Base-by-base conservation (phyloP, 2,888 invertebrate genomes). In the Agriopis leucophaearia region DNA sequence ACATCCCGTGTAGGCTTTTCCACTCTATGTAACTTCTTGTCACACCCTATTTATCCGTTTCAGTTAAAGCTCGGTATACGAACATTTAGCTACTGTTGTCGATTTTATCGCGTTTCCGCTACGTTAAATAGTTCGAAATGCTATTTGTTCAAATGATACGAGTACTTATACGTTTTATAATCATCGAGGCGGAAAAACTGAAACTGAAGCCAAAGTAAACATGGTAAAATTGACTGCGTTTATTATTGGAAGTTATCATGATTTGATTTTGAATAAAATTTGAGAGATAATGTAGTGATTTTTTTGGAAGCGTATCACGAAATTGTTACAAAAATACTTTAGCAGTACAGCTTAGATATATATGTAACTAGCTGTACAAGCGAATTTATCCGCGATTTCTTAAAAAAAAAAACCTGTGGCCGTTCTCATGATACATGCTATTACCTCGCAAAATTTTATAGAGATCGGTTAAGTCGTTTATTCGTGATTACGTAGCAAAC, bases 111-210 rank as follows among this genome's bases (percentile, higher is more conserved):
- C 52, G 52, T 63, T 71, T 71, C 66, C 70, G 54, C 58, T 61
- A 56, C 70, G 52, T 71, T 70, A 65, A 72, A 72, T 70, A 72
- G 59, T 71, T 64, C 50, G 56, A 69, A 71, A 74, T 71, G 72
- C 64, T 65, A 73, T 73, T 72, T 64, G 66, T 66, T 69, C 68
- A 56, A 71, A 68, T 54, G 64, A 60, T 62, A 64, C 13, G 35
- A 54, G 38, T 50, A 13, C 12, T 12, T 50, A 35, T 61, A 58
- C 44, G 48, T 54, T 61, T 68, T 69, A 59, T 58, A 65, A 67
- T 65, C 59, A 64, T 50, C 16, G 36, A 45, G 45, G 54, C 38
- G 51, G 69, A 68, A 71, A 51, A 61, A 70, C 61, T 65, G 63
- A 50, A 61, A 51, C 57, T 63, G 48, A 57, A 63, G n/a, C 15